Conservation (phyloP, 2,797 vertebrate species). For the Furcifer pardalis region DNA sequence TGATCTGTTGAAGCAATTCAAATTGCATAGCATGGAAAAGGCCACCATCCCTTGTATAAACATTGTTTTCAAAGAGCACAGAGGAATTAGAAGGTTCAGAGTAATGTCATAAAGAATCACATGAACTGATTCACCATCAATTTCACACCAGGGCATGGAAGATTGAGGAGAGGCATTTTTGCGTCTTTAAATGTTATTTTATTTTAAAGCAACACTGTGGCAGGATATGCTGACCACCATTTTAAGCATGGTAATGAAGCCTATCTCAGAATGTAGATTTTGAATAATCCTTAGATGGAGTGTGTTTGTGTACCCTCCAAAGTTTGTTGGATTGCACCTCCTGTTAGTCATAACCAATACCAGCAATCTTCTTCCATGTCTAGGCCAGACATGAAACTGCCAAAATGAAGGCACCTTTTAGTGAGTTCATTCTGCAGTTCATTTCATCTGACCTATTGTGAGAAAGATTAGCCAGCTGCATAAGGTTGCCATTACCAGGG, state of each 20-base stretch:
- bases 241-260: neutral
- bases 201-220: neutral
- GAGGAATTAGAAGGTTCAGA: slow-evolving; percentile 67
- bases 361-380: too few relatives aligned
- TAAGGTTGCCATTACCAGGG: too few relatives aligned
- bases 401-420: too few relatives aligned
- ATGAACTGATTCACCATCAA: slow-evolving; percentile 57
- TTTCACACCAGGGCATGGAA: slow-evolving; percentile 65
- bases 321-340: neutral
- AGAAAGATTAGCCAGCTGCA: too few relatives aligned
- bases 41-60: slow-evolving; percentile 73
- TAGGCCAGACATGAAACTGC: too few relatives aligned
- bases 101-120: slow-evolving; percentile 50
- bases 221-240: neutral
- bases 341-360: neutral
- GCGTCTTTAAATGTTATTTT: slow-evolving; percentile 19
- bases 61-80: slow-evolving; percentile 71
- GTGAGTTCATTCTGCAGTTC: too few relatives aligned
- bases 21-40: slow-evolving; percentile 73
- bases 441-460: too few relatives aligned
- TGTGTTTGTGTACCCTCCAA: neutral
- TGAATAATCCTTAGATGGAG: neutral
- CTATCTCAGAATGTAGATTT: neutral
- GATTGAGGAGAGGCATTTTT: slow-evolving; percentile 1
- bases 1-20: slow-evolving; percentile 78